Evolutionary conservation across 2,797 vertebrate species (phyloP), one percentile per base, ranked within the genome.

Genomic region (Scarus forsteni): DNA sequence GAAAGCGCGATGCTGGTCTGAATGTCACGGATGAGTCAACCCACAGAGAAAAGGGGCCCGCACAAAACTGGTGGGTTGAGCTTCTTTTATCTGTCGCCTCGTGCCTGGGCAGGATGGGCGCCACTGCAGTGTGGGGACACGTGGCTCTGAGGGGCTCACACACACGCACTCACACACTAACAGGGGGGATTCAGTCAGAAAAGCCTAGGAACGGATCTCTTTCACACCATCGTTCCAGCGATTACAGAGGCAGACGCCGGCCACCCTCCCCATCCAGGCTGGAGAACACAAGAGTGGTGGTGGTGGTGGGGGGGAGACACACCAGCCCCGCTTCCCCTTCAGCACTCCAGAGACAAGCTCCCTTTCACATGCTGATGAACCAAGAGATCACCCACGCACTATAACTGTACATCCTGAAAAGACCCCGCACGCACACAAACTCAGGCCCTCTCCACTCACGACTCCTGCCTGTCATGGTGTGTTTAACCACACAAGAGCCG

Each of bases 321-420:
- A 55, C 82, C 85, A 82, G 86, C 83, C 83, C 59, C 72, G 74
- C 62, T 69, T 73, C 68, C 51, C 16, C 14, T 73, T 40, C 36
- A 67, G 43, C 60, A 44, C 65, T 63, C 59, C 72, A 64, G 82
- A 86, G 77, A 71, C 13, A 0, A 73, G 79, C 80, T 52, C 38
- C 40, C 81, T 91, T 90, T 92, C 70, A 89, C 87, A 93, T 92
- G 80, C 86, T 88, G 86, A 92, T 82, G 76, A 88, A 76, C 66
- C 65, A 55, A 5, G 42, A 79, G 78, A 85, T 86, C 84, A 68
- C 79, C 61, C 85, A 74, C 35, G 1, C 49, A 0, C 60, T 70
- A 11, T 48, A 72, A 77, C 62, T 80, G 70, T 75, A 76, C 63
- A 74, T 70, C 36, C 56, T 13, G 39, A 65, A 35, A 58, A 19